These are phyloP conservation scores for Camelus bactrianus DNA, from an alignment of 2,113 vertebrate genomes.

Conservation along the genomic window DNA sequence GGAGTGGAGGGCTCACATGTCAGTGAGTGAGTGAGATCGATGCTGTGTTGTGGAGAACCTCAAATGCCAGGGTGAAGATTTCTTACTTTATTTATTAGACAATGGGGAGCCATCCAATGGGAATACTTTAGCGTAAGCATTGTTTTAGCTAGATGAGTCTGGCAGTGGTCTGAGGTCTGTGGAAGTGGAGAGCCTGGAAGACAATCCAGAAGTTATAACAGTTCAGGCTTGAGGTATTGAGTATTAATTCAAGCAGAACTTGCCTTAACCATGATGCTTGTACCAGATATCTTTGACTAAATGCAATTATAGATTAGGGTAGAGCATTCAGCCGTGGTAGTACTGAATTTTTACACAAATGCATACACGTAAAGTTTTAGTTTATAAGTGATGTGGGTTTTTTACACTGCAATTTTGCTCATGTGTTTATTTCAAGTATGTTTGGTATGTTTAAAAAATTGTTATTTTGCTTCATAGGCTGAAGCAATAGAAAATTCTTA, in stretches of 20 bases:
- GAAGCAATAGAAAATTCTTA: neutral
- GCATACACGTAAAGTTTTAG: neutral
- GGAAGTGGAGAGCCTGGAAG: conserved; percentile 42
- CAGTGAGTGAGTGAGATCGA: neutral
- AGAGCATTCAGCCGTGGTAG: conserved; percentile 45
- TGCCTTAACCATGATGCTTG: conserved; percentile 38
- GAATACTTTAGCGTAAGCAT: neutral
- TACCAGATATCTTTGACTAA: conserved; percentile 53
- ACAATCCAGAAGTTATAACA: conserved; percentile 50
- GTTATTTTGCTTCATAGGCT: conserved; percentile 33
- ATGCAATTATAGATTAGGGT: conserved; percentile 63
- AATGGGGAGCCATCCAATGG: conserved; percentile 47
- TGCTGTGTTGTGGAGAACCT: conserved; percentile 61
- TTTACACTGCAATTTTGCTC: conserved; percentile 41
- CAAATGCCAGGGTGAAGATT: conserved; percentile 44
- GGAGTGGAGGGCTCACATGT: neutral
- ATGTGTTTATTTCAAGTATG: conserved; percentile 38
- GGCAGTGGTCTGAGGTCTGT: conserved; percentile 43
- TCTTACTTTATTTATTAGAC: conserved; percentile 69
- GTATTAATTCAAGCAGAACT: conserved; percentile 76
- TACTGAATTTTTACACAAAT: conserved; percentile 44
- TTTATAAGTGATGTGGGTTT: conserved; percentile 50
- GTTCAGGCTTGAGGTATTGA: conserved; percentile 56
- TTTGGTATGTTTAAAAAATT: conserved; percentile 48
- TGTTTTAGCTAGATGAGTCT: conserved; percentile 56